Conservation (phyloP, 2,797 vertebrate species). For the Chaunax sp. region DNA sequence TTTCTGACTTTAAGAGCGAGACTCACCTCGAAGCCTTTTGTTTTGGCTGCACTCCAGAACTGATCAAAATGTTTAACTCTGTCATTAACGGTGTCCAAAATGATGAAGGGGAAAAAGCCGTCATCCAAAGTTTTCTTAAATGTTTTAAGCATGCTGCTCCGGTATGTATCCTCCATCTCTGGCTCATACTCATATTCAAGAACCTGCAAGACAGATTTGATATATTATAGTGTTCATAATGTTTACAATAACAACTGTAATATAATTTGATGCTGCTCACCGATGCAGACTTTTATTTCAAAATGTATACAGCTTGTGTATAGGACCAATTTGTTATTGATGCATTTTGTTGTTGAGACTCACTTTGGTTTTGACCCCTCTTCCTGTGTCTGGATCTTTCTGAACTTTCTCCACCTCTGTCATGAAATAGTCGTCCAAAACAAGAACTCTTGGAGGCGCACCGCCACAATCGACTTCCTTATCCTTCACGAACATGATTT, state of each 20-base stretch:
- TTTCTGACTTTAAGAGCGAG: neutral
- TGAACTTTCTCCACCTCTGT: conserved; percentile 96
- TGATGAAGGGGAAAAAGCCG: conserved; percentile 99
- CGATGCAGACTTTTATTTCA: neutral
- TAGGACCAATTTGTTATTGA: neutral
- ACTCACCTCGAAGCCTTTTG: conserved; percentile 97
- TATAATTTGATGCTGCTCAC: neutral
- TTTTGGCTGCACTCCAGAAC: conserved; percentile 99
- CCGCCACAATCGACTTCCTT: conserved; percentile 98
- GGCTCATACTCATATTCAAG: conserved; percentile 98
- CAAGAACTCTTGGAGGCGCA: conserved; percentile 95
- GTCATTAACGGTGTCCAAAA: conserved; percentile 96
- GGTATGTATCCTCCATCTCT: conserved; percentile 97
- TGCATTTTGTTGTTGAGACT: conserved; percentile 8
- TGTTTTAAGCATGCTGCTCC: conserved; percentile 98
- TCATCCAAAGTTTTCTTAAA: conserved; percentile 99
- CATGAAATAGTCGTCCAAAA: conserved; percentile 98
- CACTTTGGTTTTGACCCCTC: conserved; percentile 95
- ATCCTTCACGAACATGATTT: conserved; percentile 82
- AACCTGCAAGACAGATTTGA: conserved; percentile 77
- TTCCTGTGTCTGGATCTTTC: conserved; percentile 96
- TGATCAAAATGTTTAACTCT: conserved; percentile 96
- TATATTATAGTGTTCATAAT: neutral
- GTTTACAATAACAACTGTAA: neutral
- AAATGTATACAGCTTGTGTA: neutral